Evolutionary conservation across 2,888 invertebrate genomes (phyloP), one percentile per base, ranked within the genome.

Genomic region (Polydrusus cervinus): DNA sequence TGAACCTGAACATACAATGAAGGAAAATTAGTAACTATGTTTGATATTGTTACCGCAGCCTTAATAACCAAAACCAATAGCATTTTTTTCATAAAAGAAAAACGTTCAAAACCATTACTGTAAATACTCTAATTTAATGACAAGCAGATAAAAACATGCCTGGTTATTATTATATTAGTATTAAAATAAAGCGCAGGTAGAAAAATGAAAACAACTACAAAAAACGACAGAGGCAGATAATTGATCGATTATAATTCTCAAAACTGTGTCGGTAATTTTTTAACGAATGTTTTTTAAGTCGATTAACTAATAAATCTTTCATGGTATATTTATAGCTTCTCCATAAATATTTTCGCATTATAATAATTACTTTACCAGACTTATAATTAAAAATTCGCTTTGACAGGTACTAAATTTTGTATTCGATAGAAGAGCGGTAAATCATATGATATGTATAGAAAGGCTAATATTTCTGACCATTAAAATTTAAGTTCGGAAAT

Each of bases 271-370:
- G 62, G 66, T 40, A 51, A 40, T 51, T 67, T 66, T 67, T 67
- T 65, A 51, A 53, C 53, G 14, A 40, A 67, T 47, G 43, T 25
- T 69, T 20, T 68, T 57, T 60, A 40, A 34, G 49, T 14, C 60
- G 55, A 64, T 53, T 64, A 51, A 25, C 43, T 64, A 71, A 71
- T 71, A 71, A 71, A 71, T 71, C 71, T 71, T 71, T 51, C 51
- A 30, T 13, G 30, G 14, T 55, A 68, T 47, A 70, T 70, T 70
- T 70, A 70, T 70, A 20, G 49, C 49, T 38, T 38, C 47, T 20
- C 61, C 60, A 51, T 64, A 53, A 62, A 71, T 51, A 53, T 64
- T 71, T 71, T 64, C 64, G 69, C 69, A 69, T 69, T 53, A 61
- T 74, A 69, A 74, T 69, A 62, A 74, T 69, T 69, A 74, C 38